A percentile compares a stretch with the other conserved stretches of the same genome.
These are phyloP conservation scores for Pangasianodon gigas DNA, from an alignment of 2,113 vertebrate species.

Conservation along the genomic window DNA sequence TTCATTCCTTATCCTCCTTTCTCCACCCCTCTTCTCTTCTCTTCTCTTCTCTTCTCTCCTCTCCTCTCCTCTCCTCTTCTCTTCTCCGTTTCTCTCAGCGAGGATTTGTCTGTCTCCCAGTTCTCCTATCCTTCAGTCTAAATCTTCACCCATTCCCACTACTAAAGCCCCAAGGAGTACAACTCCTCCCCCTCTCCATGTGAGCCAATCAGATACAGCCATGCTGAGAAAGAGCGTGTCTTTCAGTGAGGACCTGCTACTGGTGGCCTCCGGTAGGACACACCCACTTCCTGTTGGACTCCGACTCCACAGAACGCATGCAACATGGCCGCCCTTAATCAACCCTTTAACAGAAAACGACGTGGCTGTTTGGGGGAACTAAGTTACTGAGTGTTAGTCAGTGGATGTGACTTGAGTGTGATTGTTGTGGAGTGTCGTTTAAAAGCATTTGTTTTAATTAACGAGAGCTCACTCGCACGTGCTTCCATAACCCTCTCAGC, in stretches of 20 bases:
- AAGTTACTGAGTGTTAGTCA: not conserved
- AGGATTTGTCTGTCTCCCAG: conserved; percentile 77
- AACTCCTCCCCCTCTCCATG: conserved; percentile 81
- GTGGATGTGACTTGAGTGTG: not conserved
- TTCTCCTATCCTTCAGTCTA: conserved; percentile 67
- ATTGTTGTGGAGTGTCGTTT: conserved; percentile 17
- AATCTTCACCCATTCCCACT: conserved; percentile 85
- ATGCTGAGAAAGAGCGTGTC: conserved; percentile 97
- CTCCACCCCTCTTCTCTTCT: conserved; percentile 8
- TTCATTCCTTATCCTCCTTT: not conserved
- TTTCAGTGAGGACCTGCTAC: conserved; percentile 96
- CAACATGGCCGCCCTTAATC: not conserved
- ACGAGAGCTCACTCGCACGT: conserved; percentile 31
- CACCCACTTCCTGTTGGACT: conserved; percentile 61
- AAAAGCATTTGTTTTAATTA: conserved; percentile 47
- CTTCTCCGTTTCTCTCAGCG: conserved; percentile 67
- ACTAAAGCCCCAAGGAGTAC: conserved; percentile 72
- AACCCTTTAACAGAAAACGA: not conserved
- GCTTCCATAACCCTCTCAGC: not conserved
- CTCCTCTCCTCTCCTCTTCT: conserved; percentile 40
- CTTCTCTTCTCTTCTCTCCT: conserved; percentile 42
- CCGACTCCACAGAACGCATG: conserved; percentile 33
- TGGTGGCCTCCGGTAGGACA: conserved; percentile 93
- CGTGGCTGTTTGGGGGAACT: not conserved
- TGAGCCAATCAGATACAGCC: conserved; percentile 83